Conservation (phyloP, 2,888 invertebrate species). For the Pseudococcus jackbeardsleyi region DNA sequence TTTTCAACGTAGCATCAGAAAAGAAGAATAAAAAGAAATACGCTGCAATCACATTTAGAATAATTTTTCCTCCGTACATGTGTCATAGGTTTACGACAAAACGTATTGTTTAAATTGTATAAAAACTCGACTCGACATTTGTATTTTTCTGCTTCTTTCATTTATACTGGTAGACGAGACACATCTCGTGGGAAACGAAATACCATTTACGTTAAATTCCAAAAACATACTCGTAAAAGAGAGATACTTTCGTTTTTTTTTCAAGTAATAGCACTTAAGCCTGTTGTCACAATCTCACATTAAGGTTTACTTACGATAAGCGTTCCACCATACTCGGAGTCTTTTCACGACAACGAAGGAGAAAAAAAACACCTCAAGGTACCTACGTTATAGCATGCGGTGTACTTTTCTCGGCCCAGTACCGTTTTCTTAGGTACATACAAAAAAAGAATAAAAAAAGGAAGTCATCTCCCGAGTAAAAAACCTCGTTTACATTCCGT, state of each 20-base stretch:
- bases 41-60: constrained; percentile 2
- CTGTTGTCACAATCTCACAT: constrained; percentile 35
- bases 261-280: constrained; percentile 41
- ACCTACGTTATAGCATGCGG: background rate
- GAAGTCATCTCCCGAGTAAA: background rate
- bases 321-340: background rate
- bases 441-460: background rate
- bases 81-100: constrained; percentile 1
- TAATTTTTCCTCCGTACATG: constrained; percentile 7
- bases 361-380: constrained; percentile 16
- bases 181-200: constrained; percentile 37
- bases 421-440: background rate
- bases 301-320: constrained; percentile 41
- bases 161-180: background rate
- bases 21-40: background rate
- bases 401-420: too few species aligned
- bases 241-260: background rate
- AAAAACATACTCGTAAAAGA: constrained; percentile 32
- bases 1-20: background rate
- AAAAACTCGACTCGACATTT: constrained; percentile 31
- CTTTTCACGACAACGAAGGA: background rate
- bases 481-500: constrained; percentile 34
- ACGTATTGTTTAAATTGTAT: constrained; percentile 12
- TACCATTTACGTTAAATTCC: constrained; percentile 33
- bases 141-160: constrained; percentile 13